Percentiles rank a stretch among this genome's conserved stretches.
Evolutionary conservation across 2,888 invertebrate genomes (phyloP).

Genomic region (Parnassius apollo): DNA sequence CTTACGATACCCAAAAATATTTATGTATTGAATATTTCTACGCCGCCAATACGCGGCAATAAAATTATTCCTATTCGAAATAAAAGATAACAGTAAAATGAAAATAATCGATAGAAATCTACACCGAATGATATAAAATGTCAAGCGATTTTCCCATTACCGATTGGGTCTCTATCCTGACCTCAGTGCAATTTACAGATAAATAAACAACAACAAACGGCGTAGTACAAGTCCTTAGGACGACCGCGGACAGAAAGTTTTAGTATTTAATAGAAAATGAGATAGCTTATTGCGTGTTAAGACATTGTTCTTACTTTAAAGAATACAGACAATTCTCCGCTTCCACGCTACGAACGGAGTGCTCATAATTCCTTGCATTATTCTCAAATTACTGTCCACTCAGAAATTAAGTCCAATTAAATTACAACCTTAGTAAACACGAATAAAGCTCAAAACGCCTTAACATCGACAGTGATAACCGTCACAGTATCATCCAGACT

Average conservation of each 20-base stretch:
- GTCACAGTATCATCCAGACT: constrained; percentile 19
- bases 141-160: constrained; percentile 10
- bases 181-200: constrained; percentile 11
- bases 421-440: background rate
- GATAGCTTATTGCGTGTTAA: constrained; percentile 20
- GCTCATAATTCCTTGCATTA: constrained; percentile 26
- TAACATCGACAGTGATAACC: constrained; percentile 1
- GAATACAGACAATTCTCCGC: constrained; percentile 21
- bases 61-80: too few relatives aligned
- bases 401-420: background rate
- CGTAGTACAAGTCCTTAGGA: constrained; percentile 18
- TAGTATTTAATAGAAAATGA: constrained; percentile 21
- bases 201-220: constrained; percentile 24
- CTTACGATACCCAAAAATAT: too few relatives aligned
- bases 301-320: constrained; percentile 24
- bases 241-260: constrained; percentile 22
- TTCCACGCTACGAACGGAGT: constrained; percentile 11
- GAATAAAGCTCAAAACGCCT: background rate
- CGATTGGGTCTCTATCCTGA: constrained; percentile 7
- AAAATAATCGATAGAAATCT: too few relatives aligned
- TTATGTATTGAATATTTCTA: too few relatives aligned
- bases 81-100: too few relatives aligned
- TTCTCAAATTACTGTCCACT: constrained; percentile 27
- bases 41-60: too few relatives aligned
- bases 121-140: background rate